Base-by-base conservation (phyloP, 2,888 invertebrate species). In the Apotomis betuletana region DNA sequence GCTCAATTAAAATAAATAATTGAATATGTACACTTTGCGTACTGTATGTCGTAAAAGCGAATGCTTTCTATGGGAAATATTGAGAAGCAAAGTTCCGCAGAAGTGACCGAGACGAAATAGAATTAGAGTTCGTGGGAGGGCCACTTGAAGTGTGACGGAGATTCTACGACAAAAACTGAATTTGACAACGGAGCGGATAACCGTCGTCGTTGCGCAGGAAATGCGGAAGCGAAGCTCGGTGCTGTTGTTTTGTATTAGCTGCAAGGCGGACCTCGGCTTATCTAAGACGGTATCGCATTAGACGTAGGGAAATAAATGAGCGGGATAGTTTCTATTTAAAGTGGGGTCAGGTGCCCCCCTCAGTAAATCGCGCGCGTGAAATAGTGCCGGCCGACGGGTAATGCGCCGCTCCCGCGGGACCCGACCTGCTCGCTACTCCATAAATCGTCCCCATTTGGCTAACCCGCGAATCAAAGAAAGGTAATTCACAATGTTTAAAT, bases 401-500 rank as follows among this genome's bases (percentile, higher is more conserved):
- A 78, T 79, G 81, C 78, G 74, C 72, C 74, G 72, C 73, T 67
- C 76, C 79, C 77, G 76, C 74, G 72, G 69, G 69, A 70, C 73
- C 73, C 74, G 78, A 76, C 63, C 75, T 78, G 77, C 83, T 79
- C 83, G 80, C 81, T 81, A 81, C 85, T 87, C 87, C 86, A 90
- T 90, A 90, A 90, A 90, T 91, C 89, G 89, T 89, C 89, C 90
- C 90, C 90, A 86, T 89, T 89, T 87, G 89, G 87, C 88, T 88
- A 89, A 87, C 90, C 91, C 90, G 89, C 89, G 90, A 91, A 90
- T 90, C 90, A 89, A 90, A 89, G 88, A 87, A 87, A 89, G 87
- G 90, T 90, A 90, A 90, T 91, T 90, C 90, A 86, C 89, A 89
- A 90, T 89, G 90, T 90, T 90, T 90, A 90, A 90, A 90, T 90